Evolutionary conservation across 1,140 invertebrate species (phyloP), one percentile per base, ranked within the genome.

Genomic region (Temnothorax longispinosus): DNA sequence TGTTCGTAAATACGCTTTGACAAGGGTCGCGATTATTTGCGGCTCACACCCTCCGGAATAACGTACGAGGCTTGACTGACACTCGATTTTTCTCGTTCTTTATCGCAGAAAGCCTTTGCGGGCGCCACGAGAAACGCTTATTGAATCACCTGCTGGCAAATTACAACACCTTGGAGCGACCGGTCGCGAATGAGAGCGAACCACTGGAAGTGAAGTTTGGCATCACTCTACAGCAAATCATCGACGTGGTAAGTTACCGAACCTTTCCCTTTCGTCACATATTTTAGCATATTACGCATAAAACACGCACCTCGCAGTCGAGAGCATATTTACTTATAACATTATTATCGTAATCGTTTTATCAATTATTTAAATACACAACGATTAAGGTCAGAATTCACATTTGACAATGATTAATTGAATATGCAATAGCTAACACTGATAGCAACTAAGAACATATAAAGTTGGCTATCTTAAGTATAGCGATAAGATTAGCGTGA

Each of bases 141-240:
- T 96, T 99, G 91, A 98, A 99, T 94, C 96, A 98, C 93, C 96
- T 99, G 90, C 97, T 98, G 91, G 98, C 98, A 94, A 98, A 98
- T 92, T 99, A 99, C 96, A 99, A 99, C 95, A 97, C 98, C 84
- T 96, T 99, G 92, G 99, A 99, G 96, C 96, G 99, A 94, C 99
- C 99, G 27, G 99, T 99, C 32, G 97, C 97, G 89, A 99, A 99
- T 95, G 99, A 99, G 96, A 98, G 98, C 80, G 97, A 99, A 92
- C 97, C 99, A 15, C 96, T 99, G 58, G 97, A 98, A 95, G 98
- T 99, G 80, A 98, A 97, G 93, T 99, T 99, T 94, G 99, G 99
- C 89, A 97, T 99, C 91, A 99, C 98, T 74, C 96, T 99, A 87
- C 99, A 99, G 96, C 99, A 99, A 96, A 99, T 99, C 92, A 99